These are phyloP conservation scores for Pomatostomus ruficeps DNA, from an alignment of 2,113 vertebrate genomes.

Conservation along the genomic window DNA sequence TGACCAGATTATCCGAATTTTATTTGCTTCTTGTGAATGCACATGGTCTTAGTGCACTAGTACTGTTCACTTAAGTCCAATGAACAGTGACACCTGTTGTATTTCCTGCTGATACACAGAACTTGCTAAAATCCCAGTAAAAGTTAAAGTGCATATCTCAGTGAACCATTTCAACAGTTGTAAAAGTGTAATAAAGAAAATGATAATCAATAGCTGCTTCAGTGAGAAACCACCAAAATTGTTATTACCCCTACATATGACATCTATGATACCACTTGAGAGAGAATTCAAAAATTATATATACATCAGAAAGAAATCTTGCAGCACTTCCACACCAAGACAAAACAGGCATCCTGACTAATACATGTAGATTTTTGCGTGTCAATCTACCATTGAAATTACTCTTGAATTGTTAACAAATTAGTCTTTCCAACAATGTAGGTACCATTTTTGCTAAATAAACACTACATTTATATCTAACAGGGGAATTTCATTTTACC, in stretches of 20 bases:
- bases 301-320: not conserved
- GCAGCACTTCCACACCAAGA: not conserved
- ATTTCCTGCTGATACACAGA: not conserved
- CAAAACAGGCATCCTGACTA: not conserved
- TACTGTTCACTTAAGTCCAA: not conserved
- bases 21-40: not conserved
- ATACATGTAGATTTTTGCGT: not conserved
- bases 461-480: not conserved
- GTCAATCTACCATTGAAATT: not conserved
- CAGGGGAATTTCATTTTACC: not conserved
- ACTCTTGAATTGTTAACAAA: conserved; percentile 3
- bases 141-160: not conserved
- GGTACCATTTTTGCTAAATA: conserved; percentile 5
- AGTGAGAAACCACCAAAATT: not conserved
- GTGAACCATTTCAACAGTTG: not conserved
- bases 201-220: not conserved
- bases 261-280: not conserved
- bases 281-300: not conserved
- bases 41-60: not conserved
- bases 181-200: not conserved
- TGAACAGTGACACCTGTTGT: not conserved
- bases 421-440: not conserved
- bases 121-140: not conserved
- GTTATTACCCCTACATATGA: not conserved
- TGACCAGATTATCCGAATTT: not conserved